Conservation (phyloP, 2,113 vertebrate species). For the Chitala chitala region DNA sequence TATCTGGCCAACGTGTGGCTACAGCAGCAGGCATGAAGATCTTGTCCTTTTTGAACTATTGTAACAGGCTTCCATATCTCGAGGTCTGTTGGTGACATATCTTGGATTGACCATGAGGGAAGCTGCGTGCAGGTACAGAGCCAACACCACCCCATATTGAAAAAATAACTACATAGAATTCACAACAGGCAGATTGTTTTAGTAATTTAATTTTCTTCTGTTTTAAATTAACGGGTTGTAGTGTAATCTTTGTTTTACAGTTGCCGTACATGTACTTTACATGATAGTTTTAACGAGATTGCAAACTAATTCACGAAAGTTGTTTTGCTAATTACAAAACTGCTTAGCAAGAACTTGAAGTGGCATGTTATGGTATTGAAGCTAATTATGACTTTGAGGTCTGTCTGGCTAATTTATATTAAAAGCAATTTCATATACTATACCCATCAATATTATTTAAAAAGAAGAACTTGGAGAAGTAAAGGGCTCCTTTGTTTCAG, state of each 20-base stretch:
- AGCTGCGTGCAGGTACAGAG: constrained; percentile 55
- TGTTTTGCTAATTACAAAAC: neutral
- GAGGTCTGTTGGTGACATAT: constrained; percentile 36
- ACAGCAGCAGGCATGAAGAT: too few species aligned
- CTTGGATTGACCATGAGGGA: constrained; percentile 57
- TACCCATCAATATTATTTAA: neutral
- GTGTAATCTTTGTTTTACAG: neutral
- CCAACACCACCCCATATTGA: neutral
- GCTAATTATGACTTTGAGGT: neutral
- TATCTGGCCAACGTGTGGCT: constrained; percentile 37
- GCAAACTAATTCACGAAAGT: neutral
- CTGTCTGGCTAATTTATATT: neutral
- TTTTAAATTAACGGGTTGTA: neutral
- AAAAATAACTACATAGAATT: neutral
- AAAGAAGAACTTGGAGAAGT: too few species aligned
- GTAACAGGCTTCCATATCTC: too few species aligned
- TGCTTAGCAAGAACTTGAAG: neutral
- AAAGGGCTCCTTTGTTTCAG: too few species aligned
- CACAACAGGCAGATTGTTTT: neutral
- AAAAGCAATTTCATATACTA: neutral
- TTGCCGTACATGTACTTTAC: neutral
- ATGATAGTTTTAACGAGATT: neutral
- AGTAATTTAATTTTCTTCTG: neutral
- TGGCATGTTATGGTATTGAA: neutral
- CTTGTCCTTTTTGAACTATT: too few species aligned